A percentile compares a stretch with the other conserved stretches of the same genome.
phyloP scores from a whole-genome alignment of 2,888 invertebrate species.

The Boloria euphrosyne region DNA sequence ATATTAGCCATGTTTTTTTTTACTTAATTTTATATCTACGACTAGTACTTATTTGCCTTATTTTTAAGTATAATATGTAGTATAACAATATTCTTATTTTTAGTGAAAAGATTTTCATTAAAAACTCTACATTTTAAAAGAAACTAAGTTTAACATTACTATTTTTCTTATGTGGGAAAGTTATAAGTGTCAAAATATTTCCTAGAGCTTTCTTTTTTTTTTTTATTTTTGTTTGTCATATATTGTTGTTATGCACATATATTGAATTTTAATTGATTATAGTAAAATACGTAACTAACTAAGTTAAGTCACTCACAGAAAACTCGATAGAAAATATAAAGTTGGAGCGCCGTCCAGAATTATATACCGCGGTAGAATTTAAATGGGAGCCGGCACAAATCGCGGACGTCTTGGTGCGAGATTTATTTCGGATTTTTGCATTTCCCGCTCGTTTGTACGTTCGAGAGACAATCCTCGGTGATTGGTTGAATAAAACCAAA shows the following conservation, averaged over 20 bases:
- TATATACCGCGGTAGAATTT: slow-evolving; percentile 60
- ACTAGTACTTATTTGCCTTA: too few species aligned
- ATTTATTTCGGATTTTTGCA: slow-evolving; percentile 73
- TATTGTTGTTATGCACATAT: neutral
- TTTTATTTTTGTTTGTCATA: too few species aligned
- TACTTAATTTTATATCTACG: too few species aligned
- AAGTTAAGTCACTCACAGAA: slow-evolving; percentile 7
- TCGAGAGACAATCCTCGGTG: slow-evolving; percentile 48
- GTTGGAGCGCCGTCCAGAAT: slow-evolving; percentile 44
- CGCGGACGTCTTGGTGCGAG: slow-evolving; percentile 58
- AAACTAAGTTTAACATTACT: too few species aligned
- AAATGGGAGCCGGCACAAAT: slow-evolving; percentile 59
- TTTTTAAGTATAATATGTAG: too few species aligned
- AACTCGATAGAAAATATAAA: slow-evolving; percentile 29
- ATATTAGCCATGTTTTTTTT: too few species aligned
- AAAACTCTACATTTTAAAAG: too few species aligned
- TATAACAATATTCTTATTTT: too few species aligned
- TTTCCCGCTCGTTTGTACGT: slow-evolving; percentile 54
- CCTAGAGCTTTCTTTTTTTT: too few species aligned
- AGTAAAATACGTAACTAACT: neutral
- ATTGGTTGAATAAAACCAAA: slow-evolving; percentile 55
- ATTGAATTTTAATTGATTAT: neutral
- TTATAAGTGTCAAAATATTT: too few species aligned
- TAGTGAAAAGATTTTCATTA: too few species aligned
- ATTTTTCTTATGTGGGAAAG: too few species aligned